Base-by-base conservation (phyloP, 2,888 invertebrate species). In the Belgica antarctica region DNA sequence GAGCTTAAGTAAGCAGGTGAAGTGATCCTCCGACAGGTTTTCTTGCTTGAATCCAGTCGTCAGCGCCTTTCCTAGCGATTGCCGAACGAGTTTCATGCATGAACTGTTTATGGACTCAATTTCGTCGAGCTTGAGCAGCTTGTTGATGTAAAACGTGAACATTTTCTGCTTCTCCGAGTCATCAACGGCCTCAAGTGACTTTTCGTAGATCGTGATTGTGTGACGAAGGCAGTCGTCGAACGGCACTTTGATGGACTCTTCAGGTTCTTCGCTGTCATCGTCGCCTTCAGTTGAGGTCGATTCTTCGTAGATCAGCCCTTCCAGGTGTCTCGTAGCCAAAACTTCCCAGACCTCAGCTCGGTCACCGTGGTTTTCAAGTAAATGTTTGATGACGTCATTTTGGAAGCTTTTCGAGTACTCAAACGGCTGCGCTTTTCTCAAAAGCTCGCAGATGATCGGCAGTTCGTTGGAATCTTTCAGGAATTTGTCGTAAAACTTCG, bases 311-410 rank as follows among this genome's bases (percentile, higher is more conserved):
- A 68, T 22, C 24, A 68, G 34, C 12, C 68, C 68, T 24, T 68
- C 22, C 1, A 68, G n/a, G 27, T 68, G 68, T 12, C 68, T 25
- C 15, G 27, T 10, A 5, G 68, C 68, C n/a, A 68, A 24, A 8
- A 57, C 7, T 27, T 68, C 24, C 68, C 68, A 68, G 15, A 57
- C 31, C 34, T 68, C 68, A 34, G 68, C 19, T n/a, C 27, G 12
- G 8, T 28, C 19, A 4, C n/a, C 5, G n/a, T 2, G 34, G 25
- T 22, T 19, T 10, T 46, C 5, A 0, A 57, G 7, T 1, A 68
- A n/a, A 12, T 52, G 17, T 31, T 28, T 19, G 8, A 68, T 7
- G 1, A 68, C 24, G 17, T 31, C 19, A 19, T 57, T 57, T 28
- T 68, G 68, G 12, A 68, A 28, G n/a, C 1, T 57, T 22, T 34